These are phyloP conservation scores for Labroides dimidiatus DNA, from an alignment of 2,797 vertebrate genomes.

Conservation along the genomic window DNA sequence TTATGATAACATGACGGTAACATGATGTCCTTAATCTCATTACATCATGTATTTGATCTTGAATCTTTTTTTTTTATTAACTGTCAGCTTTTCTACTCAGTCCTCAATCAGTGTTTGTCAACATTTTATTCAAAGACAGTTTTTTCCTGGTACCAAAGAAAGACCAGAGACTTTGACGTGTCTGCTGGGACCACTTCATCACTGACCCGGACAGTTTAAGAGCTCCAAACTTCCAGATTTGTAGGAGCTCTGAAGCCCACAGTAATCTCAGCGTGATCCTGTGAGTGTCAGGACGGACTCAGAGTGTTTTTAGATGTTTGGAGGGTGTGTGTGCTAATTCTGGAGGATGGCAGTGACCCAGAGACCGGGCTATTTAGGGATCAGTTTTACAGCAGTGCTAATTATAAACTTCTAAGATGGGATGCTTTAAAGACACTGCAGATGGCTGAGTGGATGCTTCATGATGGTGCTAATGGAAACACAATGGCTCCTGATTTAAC, in stretches of 20 bases:
- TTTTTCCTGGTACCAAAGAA: no score
- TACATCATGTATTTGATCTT: no score
- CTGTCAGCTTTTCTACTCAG: no score
- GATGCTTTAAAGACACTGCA: slow-evolving; percentile 42
- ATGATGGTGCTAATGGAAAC: slow-evolving; percentile 32
- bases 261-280: neutral
- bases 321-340: slow-evolving; percentile 38
- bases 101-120: no score
- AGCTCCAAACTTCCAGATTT: no score
- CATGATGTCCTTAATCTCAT: no score
- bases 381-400: slow-evolving; percentile 48
- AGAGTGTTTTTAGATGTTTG: slow-evolving; percentile 17
- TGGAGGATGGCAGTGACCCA: slow-evolving; percentile 41
- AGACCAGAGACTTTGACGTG: no score
- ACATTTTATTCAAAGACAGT: no score
- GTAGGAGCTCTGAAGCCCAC: no score
- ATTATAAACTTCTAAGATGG: slow-evolving; percentile 55
- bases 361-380: slow-evolving; percentile 47
- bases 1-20: no score
- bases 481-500: slow-evolving; percentile 13
- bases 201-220: no score
- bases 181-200: no score
- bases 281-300: neutral
- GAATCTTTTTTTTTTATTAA: neutral
- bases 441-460: slow-evolving; percentile 3